Conservation (phyloP, 2,113 vertebrate genomes). For the Laticauda laticaudata region DNA sequence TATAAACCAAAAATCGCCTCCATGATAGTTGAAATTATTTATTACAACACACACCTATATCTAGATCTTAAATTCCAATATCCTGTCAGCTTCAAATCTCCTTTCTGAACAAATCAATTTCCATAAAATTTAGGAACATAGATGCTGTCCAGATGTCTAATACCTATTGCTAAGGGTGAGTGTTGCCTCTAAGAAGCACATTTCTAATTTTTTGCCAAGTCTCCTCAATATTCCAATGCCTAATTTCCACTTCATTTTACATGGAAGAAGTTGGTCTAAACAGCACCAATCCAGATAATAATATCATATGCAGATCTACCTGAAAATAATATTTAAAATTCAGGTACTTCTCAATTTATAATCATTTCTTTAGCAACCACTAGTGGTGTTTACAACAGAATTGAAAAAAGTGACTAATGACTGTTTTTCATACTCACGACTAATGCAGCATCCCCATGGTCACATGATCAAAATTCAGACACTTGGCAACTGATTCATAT, state of each 20-base stretch:
- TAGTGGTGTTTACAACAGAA: not conserved
- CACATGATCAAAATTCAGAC: not conserved
- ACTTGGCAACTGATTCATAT: not conserved
- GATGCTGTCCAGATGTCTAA: not conserved
- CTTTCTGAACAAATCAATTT: not conserved
- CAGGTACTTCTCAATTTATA: not conserved
- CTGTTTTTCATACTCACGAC: not conserved
- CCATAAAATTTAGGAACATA: not conserved
- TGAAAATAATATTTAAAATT: not conserved
- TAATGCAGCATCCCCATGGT: not conserved
- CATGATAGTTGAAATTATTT: not conserved
- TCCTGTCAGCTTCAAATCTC: not conserved
- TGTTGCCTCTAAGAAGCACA: not conserved
- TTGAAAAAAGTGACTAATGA: not conserved
- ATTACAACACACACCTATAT: not conserved
- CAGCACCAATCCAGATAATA: not conserved
- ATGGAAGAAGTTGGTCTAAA: not conserved
- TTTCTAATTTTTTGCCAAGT: not conserved
- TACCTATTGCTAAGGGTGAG: not conserved
- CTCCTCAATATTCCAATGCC: not conserved
- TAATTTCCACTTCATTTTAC: not conserved
- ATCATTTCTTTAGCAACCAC: not conserved
- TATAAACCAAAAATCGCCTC: not conserved
- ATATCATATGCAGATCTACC: not conserved
- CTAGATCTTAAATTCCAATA: not conserved